Percentiles rank a stretch among this genome's conserved stretches.
Conservation (phyloP, 1,140 invertebrate genomes). For the Alviniconcha marisindica region DNA sequence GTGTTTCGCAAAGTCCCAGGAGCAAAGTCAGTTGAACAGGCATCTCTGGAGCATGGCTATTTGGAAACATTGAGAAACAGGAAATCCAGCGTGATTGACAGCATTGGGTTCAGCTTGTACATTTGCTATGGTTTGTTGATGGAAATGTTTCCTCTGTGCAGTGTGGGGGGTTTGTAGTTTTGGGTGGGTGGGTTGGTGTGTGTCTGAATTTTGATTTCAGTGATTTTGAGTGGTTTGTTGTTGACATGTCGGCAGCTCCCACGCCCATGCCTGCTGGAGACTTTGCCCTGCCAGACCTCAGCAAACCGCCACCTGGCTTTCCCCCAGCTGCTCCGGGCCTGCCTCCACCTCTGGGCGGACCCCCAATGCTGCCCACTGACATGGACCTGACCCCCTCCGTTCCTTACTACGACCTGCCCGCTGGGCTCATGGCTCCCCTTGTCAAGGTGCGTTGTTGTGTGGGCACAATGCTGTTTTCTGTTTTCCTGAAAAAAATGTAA, state of each 20-base stretch:
- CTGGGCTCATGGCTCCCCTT: conserved; percentile 95
- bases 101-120: too few relatives aligned
- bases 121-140: too few relatives aligned
- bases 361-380: conserved; percentile 58
- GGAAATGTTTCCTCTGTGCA: too few relatives aligned
- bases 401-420: conserved; percentile 97
- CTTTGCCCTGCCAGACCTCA: conserved; percentile 76
- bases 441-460: conserved; percentile 84
- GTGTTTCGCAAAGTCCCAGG: too few relatives aligned
- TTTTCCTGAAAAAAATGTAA: too few relatives aligned
- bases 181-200: conserved; percentile 32
- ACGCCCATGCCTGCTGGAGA: conserved; percentile 48
- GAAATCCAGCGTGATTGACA: too few relatives aligned
- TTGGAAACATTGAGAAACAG: too few relatives aligned
- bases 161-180: background rate
- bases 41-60: too few relatives aligned
- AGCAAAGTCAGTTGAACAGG: too few relatives aligned
- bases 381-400: conserved; percentile 85
- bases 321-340: conserved; percentile 52
- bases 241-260: conserved; percentile 29
- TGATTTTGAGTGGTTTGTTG: background rate
- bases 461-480: too few relatives aligned
- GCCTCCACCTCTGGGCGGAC: conserved; percentile 76
- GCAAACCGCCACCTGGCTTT: conserved; percentile 79
- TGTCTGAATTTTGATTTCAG: background rate